phyloP scores from a whole-genome alignment of 2,888 invertebrate species.

The Encarsia formosa region DNA sequence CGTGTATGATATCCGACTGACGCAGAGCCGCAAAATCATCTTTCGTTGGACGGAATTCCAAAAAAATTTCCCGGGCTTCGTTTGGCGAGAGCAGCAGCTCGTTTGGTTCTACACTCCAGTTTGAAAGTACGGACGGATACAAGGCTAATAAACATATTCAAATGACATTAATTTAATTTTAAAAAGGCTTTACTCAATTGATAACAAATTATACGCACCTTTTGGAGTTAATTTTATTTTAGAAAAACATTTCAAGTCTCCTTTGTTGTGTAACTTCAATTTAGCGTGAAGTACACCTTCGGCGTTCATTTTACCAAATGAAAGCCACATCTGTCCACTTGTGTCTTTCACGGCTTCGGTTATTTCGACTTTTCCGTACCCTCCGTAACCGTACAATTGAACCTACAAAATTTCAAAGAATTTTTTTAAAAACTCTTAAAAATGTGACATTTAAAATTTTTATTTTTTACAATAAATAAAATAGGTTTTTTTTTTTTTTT shows the following conservation, averaged over 20 bases:
- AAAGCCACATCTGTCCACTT: slow-evolving; percentile 57
- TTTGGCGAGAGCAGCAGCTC: slow-evolving; percentile 51
- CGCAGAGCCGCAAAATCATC: slow-evolving; percentile 50
- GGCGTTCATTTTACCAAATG: slow-evolving; percentile 56
- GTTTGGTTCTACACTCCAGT: slow-evolving; percentile 50
- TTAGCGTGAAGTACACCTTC: slow-evolving; percentile 51
- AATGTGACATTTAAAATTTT: slow-evolving; percentile 3
- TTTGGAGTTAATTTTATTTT: slow-evolving; percentile 44
- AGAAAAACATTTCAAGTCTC: slow-evolving; percentile 57
- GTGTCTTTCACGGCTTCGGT: slow-evolving; percentile 56
- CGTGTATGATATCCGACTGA: slow-evolving; percentile 48
- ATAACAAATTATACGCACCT: slow-evolving; percentile 32
- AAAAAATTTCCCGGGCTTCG: slow-evolving; percentile 44
- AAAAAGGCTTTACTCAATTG: neutral
- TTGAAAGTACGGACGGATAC: slow-evolving; percentile 42
- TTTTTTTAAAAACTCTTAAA: neutral
- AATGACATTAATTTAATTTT: neutral
- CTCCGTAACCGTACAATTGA: slow-evolving; percentile 60
- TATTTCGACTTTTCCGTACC: slow-evolving; percentile 54
- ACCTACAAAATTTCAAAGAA: slow-evolving; percentile 36
- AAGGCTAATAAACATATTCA: slow-evolving; percentile 34
- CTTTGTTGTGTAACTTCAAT: slow-evolving; percentile 57
- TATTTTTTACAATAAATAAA: slow-evolving; percentile 6
- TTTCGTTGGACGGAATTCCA: slow-evolving; percentile 52
- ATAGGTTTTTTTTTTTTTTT: neutral